Evolutionary conservation across 2,113 vertebrate species (phyloP).

Genomic region (Myocastor coypus): DNA sequence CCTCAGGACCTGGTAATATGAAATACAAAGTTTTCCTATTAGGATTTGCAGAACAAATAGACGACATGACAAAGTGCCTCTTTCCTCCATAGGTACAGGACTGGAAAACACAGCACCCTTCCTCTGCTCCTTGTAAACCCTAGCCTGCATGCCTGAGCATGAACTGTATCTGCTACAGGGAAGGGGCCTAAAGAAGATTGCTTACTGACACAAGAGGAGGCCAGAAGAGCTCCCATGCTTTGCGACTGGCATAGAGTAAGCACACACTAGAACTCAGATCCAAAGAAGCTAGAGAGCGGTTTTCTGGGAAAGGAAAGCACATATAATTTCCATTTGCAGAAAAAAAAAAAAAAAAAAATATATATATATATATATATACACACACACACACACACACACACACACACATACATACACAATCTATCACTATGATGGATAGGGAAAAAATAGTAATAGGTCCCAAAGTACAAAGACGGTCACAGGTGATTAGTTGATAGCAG

Average conservation of each 20-base stretch:
- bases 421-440: background rate
- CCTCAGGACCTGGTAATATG: background rate
- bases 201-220: background rate
- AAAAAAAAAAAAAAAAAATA: background rate
- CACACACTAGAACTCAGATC: background rate
- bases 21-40: background rate
- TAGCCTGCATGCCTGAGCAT: accelerated
- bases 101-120: background rate
- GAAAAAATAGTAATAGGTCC: background rate
- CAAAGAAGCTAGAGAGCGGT: background rate
- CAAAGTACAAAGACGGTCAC: background rate
- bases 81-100: background rate
- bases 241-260: no score
- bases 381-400: no score
- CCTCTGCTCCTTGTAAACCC: background rate
- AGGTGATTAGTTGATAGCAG: background rate
- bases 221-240: background rate
- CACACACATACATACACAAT: no score
- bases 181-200: background rate
- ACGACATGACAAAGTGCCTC: background rate
- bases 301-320: background rate
- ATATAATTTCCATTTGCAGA: background rate
- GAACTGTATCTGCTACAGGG: background rate
- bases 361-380: no score
- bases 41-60: background rate